Base-by-base conservation (phyloP, 2,113 vertebrate genomes). In the Gracilinanus agilis region DNA sequence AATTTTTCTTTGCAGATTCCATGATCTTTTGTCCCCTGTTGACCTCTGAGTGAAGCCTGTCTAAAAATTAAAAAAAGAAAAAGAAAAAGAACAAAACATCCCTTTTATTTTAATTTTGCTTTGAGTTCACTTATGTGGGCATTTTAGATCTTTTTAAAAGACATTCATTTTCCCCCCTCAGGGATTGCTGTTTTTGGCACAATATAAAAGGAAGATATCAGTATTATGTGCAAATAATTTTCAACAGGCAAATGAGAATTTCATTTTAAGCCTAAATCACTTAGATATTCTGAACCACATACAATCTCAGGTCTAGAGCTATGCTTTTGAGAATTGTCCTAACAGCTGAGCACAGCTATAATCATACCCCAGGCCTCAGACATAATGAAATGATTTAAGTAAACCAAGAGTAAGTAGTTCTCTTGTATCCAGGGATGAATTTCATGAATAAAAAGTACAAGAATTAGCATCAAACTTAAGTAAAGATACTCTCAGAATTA, bases 241-340 rank as follows among this genome's bases (percentile, higher is more conserved):
- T 83, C 23, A 83, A 40, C 34, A 83, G 19, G n/a, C 67, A 23
- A 83, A 40, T 83, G 67, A 40, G 67, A 23, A 83, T 83, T 40
- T 83, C 67, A 23, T 40, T 40, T 83, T 83, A 83, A 83, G 16
- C n/a, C 67, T 83, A 83, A 83, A 23, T 83, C 67, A 83, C n/a
- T 40, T 23, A 83, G 67, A n/a, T 83, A 83, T 83, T 83, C 67
- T 83, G n/a, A 83, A 40, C n/a, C n/a, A 83, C 23, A 83, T n/a
- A 83, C n/a, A 83, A 83, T 83, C 67, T 40, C n/a, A 83, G 67
- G 67, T 83, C 67, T 40, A 40, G 4, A 83, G n/a, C 67, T 83
- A 40, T 83, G 67, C 67, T 83, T 83, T 83, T 83, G 67, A 83
- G 67, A 83, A 83, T 83, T 83, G 67, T 83, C 67, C 67, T 83